Evolutionary conservation across 2,113 vertebrate genomes (phyloP), one percentile per base, ranked within the genome.

Genomic region (Miniopterus natalensis): DNA sequence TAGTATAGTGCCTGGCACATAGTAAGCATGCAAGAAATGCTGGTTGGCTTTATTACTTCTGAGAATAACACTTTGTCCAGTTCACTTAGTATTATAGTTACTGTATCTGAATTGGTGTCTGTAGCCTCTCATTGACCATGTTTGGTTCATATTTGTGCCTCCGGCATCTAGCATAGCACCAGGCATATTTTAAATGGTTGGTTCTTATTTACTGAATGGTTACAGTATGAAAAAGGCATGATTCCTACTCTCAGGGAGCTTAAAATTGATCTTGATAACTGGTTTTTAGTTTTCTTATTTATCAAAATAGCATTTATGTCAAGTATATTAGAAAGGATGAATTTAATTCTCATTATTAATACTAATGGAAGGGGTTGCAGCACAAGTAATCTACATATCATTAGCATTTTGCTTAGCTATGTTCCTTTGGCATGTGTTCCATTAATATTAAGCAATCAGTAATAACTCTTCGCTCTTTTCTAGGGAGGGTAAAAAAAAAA

Each of bases 91-190:
- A 49, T 94, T 89, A 61, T 40, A 61, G 13, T 88, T 96, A 77
- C 7, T 77, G 3, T 88, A 73, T 70, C 42, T 85, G 70, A 79
- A 68, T n/a, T 80, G 75, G 31, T 71, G 93, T 95, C 40, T 84
- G 10, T 27, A 70, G 57, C 45, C 40, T 93, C 21, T 75, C 70
- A 18, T 42, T 92, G 75, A 31, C 53, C 18, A 1, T 95, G 83
- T 88, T 96, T 90, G 85, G 70, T 87, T 95, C 79, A 68, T 70
- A 70, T 78, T 91, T 93, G 77, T 92, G 79, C 81, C 55, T 25
- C 55, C 20, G 78, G 74, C 77, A 70, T 88, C 78, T 89, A 63
- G 42, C 42, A 68, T 20, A 93, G 10, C 53, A 68, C 25, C 94
- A 87, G 47, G 55, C 36, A 29, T 17, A n/a, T 88, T 92, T 71